phyloP scores from a whole-genome alignment of 2,888 invertebrate species.

The Agrochola circellaris region DNA sequence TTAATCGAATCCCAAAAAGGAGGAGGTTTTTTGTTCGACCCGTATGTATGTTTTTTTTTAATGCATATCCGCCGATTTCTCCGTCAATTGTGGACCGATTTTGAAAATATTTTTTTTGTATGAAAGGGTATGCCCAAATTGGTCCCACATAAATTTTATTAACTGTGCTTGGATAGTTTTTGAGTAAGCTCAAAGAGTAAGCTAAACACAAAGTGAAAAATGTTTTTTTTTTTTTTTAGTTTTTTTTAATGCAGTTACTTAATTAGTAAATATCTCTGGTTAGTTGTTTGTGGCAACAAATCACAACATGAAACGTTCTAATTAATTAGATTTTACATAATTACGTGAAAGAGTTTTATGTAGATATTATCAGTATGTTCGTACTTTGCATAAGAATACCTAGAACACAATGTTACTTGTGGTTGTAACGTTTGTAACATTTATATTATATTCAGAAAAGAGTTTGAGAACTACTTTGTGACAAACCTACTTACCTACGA shows the following conservation, averaged over 20 bases:
- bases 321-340: neutral
- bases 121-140: no score
- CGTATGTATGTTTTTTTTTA: no score
- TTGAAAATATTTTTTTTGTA: no score
- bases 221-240: no score
- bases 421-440: neutral
- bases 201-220: no score
- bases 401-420: neutral
- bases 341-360: neutral
- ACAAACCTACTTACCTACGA: neutral
- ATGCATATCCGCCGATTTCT: no score
- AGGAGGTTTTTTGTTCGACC: no score
- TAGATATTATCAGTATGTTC: neutral
- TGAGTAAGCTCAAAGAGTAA: no score
- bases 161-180: no score
- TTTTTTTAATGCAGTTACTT: neutral
- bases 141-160: no score
- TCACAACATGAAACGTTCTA: neutral
- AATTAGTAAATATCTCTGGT: neutral
- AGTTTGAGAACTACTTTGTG: constrained; percentile 18
- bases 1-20: no score
- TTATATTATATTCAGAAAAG: neutral
- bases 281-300: neutral
- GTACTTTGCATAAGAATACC: neutral
- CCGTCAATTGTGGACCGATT: no score